A percentile compares a stretch with the other conserved stretches of the same genome.
Conservation (phyloP, 2,797 vertebrate genomes). For the Semotilus atromaculatus region DNA sequence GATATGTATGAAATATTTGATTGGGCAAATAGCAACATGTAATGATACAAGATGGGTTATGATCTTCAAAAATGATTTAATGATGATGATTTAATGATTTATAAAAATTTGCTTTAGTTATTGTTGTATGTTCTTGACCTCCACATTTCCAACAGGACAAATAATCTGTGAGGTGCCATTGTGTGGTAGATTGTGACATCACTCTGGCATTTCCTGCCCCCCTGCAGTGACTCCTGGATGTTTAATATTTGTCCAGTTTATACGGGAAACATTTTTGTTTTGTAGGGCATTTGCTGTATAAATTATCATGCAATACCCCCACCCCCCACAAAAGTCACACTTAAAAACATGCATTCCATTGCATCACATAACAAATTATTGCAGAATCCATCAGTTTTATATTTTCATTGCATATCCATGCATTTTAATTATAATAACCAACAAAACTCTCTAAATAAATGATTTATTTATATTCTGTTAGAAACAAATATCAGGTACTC, state of each 20-base stretch:
- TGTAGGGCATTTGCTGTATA: background rate
- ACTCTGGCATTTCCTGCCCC: constrained; percentile 65
- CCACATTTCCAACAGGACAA: constrained; percentile 58
- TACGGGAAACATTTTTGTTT: background rate
- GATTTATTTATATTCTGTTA: background rate
- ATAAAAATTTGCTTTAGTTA: constrained; percentile 65
- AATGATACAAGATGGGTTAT: background rate
- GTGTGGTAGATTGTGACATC: constrained; percentile 63
- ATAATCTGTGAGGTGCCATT: constrained; percentile 66
- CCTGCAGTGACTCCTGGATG: constrained; percentile 43
- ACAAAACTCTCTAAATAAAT: background rate
- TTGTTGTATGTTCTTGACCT: constrained; percentile 43
- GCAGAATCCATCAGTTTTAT: background rate
- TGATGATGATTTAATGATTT: too few species aligned
- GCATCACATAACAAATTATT: too few species aligned
- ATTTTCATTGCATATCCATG: background rate
- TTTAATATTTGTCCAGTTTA: constrained; percentile 15
- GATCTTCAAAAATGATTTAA: constrained; percentile 5
- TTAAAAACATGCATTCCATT: background rate
- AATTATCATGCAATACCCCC: background rate
- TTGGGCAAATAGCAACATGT: background rate
- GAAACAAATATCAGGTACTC: background rate
- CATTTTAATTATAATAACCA: background rate
- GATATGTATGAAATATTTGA: too few species aligned
- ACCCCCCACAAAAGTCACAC: background rate